Evolutionary conservation across 2,888 invertebrate genomes (phyloP), one percentile per base, ranked within the genome.

Genomic region (Carabus problematicus): DNA sequence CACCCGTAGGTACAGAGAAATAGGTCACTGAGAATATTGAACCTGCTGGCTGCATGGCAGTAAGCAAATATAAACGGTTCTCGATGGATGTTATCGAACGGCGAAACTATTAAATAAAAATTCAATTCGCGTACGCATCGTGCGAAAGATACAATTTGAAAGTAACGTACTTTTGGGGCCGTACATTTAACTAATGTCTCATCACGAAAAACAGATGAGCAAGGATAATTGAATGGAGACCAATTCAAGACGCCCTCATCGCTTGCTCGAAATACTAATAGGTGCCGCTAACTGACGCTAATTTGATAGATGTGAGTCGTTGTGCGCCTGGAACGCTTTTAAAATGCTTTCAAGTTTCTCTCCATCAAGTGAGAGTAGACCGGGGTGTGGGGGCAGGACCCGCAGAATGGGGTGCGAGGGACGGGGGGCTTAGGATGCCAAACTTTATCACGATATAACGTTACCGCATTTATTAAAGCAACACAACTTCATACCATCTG

Each of bases 191-290:
- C 52, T 52, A 63, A 19, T 62, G 39, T 61, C 64, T 64, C 64
- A 64, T 64, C 43, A 64, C 42, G 64, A 64, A 64, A 64, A 64
- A 64, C 64, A 64, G 64, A 64, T 64, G 64, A 64, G 64, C 45
- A 55, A 19, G 55, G 64, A 55, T 64, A 64, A 64, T 64, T 56
- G 47, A 64, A 64, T 64, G 56, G 64, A 64, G 45, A 55, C 45
- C 45, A 56, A 64, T 64, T 55, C 55, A 12, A 29, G 29, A 29
- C 29, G 29, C 29, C 29, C 45, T 11, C 14, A 45, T 45, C 45
- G 16, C 52, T 19, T 55, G 29, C 29, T 29, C 3, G 29, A 29
- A 29, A 29, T 29, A 29, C 29, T 29, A 18, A 52, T 52, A 52
- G 18, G 52, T 52, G 16, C 19, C 12, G 47, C 16, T 47, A 19